phyloP scores from a whole-genome alignment of 2,113 vertebrate genomes.

The Gallinago paraguaiae region DNA sequence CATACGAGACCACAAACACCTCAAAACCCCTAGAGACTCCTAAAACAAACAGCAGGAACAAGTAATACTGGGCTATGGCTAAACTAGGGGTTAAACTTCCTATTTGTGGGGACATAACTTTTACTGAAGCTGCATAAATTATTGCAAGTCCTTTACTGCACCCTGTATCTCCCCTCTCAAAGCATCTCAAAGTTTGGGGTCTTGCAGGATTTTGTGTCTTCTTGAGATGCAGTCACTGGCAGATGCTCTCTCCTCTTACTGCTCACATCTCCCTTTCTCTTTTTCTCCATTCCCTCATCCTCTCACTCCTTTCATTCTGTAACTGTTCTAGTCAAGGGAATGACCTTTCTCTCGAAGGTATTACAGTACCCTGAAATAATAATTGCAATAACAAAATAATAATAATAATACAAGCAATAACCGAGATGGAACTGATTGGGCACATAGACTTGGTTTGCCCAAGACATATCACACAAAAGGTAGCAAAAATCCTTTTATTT shows the following conservation, averaged over 20 bases:
- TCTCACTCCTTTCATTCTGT: background rate
- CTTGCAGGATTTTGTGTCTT: background rate
- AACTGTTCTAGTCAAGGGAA: background rate
- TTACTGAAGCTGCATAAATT: background rate
- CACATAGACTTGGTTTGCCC: background rate
- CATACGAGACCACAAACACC: background rate
- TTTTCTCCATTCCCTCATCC: background rate
- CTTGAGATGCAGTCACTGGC: no score
- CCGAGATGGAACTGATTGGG: background rate
- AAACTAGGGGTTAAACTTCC: background rate
- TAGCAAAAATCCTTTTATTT: background rate
- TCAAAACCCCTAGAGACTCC: background rate
- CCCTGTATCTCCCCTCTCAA: no score
- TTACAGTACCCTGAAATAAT: background rate
- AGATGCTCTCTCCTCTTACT: background rate
- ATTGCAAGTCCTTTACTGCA: background rate
- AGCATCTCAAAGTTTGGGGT: background rate
- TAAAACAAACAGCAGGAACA: background rate
- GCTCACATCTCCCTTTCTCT: background rate
- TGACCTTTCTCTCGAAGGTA: background rate
- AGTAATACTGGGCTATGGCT: background rate
- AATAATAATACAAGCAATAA: background rate
- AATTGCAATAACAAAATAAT: background rate
- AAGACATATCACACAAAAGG: background rate
- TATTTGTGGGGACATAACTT: background rate